Evolutionary conservation across 2,888 invertebrate genomes (phyloP), one percentile per base, ranked within the genome.

Genomic region (Falcaria lacertinaria): DNA sequence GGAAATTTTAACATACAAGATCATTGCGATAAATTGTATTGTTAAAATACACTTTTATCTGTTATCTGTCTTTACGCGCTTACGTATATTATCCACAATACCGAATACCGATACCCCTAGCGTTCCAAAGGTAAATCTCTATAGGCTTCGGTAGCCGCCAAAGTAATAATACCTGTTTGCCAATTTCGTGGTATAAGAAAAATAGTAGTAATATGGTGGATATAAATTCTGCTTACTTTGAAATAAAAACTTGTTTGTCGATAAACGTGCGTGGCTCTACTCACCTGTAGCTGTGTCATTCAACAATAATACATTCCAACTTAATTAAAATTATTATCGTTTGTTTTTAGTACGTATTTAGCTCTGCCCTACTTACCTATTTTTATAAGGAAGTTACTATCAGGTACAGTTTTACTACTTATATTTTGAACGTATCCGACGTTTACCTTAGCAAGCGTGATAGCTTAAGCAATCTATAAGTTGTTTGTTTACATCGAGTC

Each of bases 401-500:
- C 11, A 11, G 8, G n/a, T n/a, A n/a, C n/a, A n/a, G n/a, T n/a
- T n/a, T n/a, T n/a, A n/a, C n/a, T n/a, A n/a, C n/a, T n/a, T 7
- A 28, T 28, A 11, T 28, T 11, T 11, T 19, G 3, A 19, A 19
- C n/a, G 6, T 19, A 19, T 3, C 19, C 19, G 19, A 19, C n/a
- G n/a, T n/a, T 19, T 4, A 19, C 19, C 4, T 19, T 3, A 3
- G 3, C 6, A 19, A 19, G 19, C 19, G 19, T 28, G 28, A 28
- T 28, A 28, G 28, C 11, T 11, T 28, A 28, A 28, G 28, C 11
- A 28, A 11, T 28, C 28, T 11, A 32, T 28, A 39, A 33, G 16
- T 43, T 37, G 38, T 39, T 39, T 33, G 35, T 39, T 34, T 44
- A 45, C 39, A 42, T 44, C 44, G 42, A 15, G 28, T 45, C 42